Evolutionary conservation across 2,113 vertebrate genomes (phyloP).

Genomic region (Bettongia penicillata): DNA sequence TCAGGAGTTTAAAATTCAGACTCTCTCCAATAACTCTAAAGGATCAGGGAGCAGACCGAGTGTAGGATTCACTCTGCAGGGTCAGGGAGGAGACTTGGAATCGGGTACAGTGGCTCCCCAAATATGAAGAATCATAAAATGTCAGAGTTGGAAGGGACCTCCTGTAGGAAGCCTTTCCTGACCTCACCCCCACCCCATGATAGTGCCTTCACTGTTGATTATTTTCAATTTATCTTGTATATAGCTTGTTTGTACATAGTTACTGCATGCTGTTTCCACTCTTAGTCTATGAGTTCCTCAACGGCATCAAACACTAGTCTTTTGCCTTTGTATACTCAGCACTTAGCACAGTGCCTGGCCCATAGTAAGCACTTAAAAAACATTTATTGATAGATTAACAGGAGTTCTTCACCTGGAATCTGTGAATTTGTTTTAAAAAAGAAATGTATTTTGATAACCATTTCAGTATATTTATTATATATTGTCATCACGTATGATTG

Average conservation of each 20-base stretch:
- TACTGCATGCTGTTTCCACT: neutral
- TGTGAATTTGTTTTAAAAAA: neutral
- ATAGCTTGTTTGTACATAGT: neutral
- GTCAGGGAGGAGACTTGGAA: neutral
- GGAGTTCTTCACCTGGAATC: neutral
- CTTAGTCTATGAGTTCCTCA: neutral
- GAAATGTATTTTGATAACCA: neutral
- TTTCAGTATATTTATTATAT: constrained; percentile 1
- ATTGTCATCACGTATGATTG: neutral
- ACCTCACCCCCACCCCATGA: neutral
- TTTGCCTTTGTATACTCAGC: neutral
- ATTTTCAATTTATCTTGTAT: neutral
- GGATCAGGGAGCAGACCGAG: neutral
- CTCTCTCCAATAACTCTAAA: neutral
- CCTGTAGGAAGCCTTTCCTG: neutral
- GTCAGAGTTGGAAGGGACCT: neutral
- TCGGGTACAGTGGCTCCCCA: neutral
- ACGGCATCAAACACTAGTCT: neutral
- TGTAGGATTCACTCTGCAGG: neutral
- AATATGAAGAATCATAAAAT: neutral
- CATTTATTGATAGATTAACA: neutral
- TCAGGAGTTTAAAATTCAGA: neutral
- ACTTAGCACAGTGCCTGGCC: neutral
- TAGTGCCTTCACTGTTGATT: neutral
- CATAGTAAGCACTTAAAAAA: too few relatives aligned